A percentile compares a stretch with the other conserved stretches of the same genome.
Conservation (phyloP, 2,888 invertebrate genomes). For the Lymantria monacha region DNA sequence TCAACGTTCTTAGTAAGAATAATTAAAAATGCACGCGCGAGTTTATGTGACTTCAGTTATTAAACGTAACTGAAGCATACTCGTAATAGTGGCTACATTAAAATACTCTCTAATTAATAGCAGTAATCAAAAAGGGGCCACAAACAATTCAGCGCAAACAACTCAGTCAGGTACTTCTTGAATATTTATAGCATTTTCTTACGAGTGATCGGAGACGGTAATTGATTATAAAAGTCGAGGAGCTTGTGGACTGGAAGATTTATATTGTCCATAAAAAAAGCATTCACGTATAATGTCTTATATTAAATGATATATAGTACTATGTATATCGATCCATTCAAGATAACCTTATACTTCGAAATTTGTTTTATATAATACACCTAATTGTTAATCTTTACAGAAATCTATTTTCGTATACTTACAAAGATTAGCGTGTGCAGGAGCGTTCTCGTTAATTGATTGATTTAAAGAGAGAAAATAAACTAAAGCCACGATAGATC, state of each 20-base stretch:
- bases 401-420: slow-evolving; percentile 8
- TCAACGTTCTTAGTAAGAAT: neutral
- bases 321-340: neutral
- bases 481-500: slow-evolving; percentile 18
- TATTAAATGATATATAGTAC: slow-evolving; percentile 17
- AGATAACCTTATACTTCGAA: neutral
- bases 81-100: slow-evolving; percentile 41
- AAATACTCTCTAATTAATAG: slow-evolving; percentile 55
- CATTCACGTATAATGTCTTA: slow-evolving; percentile 32
- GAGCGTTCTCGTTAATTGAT: slow-evolving; percentile 22
- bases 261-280: slow-evolving; percentile 60
- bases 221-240: slow-evolving; percentile 75
- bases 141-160: slow-evolving; percentile 57
- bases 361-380: neutral
- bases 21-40: slow-evolving; percentile 16
- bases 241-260: slow-evolving; percentile 64
- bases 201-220: slow-evolving; percentile 64
- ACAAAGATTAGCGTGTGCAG: slow-evolving; percentile 8
- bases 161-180: slow-evolving; percentile 53
- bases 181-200: slow-evolving; percentile 61
- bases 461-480: slow-evolving; percentile 27
- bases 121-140: slow-evolving; percentile 57
- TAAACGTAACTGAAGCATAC: slow-evolving; percentile 36
- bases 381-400: neutral
- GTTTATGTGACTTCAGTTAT: slow-evolving; percentile 22